phyloP scores from a whole-genome alignment of 2,888 invertebrate genomes.

The Apamea sordens region DNA sequence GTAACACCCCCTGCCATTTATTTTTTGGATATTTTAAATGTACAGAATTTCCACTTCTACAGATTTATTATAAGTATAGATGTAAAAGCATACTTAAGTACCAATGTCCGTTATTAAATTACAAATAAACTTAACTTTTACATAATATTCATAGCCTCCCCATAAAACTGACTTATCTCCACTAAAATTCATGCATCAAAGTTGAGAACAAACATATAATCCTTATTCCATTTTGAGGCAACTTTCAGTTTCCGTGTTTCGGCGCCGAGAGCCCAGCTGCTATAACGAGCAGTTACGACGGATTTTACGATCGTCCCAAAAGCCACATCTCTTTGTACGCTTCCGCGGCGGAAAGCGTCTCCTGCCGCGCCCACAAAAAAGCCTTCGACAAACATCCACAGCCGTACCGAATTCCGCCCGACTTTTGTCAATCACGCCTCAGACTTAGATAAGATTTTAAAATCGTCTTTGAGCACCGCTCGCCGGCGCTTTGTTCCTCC shows the following conservation, averaged over 20 bases:
- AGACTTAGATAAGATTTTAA: conserved; percentile 79
- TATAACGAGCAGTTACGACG: conserved; percentile 72
- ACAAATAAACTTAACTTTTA: conserved; percentile 10
- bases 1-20: no score
- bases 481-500: conserved; percentile 70
- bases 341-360: conserved; percentile 66
- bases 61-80: no score
- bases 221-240: conserved; percentile 56
- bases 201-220: conserved; percentile 61
- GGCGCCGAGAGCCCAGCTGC: conserved; percentile 63
- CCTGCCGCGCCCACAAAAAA: conserved; percentile 68
- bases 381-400: conserved; percentile 72
- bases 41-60: no score
- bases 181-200: conserved; percentile 56
- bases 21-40: no score
- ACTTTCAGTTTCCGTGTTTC: conserved; percentile 54
- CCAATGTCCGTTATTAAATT: neutral
- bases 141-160: neutral
- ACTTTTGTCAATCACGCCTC: conserved; percentile 80
- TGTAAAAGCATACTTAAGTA: neutral
- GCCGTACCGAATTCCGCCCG: conserved; percentile 70
- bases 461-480: conserved; percentile 75
- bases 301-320: conserved; percentile 77
- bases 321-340: conserved; percentile 73
- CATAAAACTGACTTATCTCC: conserved; percentile 28